Evolutionary conservation across 35 echinoderm and acorn worm genomes (phyloP), one percentile per base, ranked within the genome.

Genomic region (Stichopus chloronotus): DNA sequence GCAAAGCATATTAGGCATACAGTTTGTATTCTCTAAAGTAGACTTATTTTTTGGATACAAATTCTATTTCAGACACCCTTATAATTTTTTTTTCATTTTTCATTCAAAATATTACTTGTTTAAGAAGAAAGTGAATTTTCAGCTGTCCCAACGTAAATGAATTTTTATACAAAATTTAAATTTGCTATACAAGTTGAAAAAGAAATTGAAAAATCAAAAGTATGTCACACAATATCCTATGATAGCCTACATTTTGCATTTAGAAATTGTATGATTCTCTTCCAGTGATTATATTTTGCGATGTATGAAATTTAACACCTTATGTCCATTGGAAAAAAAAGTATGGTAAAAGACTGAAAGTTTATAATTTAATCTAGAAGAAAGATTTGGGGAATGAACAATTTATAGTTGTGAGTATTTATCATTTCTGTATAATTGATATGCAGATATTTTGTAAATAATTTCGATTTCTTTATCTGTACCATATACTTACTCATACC

Each of bases 101-200:
- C 65, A 2, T n/a, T n/a, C n/a, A 13, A 71, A 71, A 71, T 71
- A 13, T 71, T 71, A 71, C n/a, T 71, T 71, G n/a, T 71, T 71
- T n/a, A 71, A 71, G 11, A 71, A 71, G 65, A 71, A 71, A 71
- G 11, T 71, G 65, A 71, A 71, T 71, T 71, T 71, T 71, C 11
- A 71, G 65, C 11, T 71, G n/a, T n/a, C 65, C 1, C 1, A 71
- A 71, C 65, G 11, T 71, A 13, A 71, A 71, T 4, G 65, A 71
- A 2, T 71, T 71, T 71, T n/a, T 71, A n/a, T 71, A 71, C 65
- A 43, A 71, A 71, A 71, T 71, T 71, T n/a, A 2, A 71, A 71
- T 71, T 71, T 71, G 65, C n/a, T 71, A 4, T 71, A 13, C 65
- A 71, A 71, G 65, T 71, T 71, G 65, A 71, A 71, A 71, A 71